phyloP scores from a whole-genome alignment of 2,888 invertebrate species.

The Ryuthela nishihirai region DNA sequence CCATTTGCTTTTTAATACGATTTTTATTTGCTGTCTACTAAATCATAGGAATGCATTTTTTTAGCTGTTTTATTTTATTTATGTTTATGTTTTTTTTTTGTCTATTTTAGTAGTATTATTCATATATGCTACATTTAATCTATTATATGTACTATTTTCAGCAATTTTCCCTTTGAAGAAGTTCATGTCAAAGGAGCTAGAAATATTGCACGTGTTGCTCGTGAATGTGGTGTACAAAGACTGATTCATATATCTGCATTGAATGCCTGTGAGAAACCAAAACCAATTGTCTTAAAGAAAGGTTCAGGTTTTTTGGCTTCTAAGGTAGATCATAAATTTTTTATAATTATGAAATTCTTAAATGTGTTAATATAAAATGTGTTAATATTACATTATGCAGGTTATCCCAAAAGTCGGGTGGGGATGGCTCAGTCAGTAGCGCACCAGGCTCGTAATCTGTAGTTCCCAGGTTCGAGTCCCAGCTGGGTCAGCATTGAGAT shows the following conservation, averaged over 20 bases:
- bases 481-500: no score
- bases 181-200: constrained; percentile 82
- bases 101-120: no score
- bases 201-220: constrained; percentile 69
- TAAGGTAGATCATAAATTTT: constrained; percentile 55
- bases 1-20: no score
- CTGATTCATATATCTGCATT: constrained; percentile 89
- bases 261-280: constrained; percentile 70
- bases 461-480: no score
- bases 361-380: not conserved
- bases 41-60: not conserved
- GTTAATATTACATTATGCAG: no score
- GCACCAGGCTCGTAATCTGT: no score
- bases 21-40: no score
- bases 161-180: constrained; percentile 77
- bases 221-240: constrained; percentile 78
- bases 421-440: no score
- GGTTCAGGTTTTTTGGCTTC: constrained; percentile 73
- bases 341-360: not conserved
- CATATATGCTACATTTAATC: not conserved
- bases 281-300: constrained; percentile 61
- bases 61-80: not conserved
- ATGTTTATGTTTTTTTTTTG: not conserved
- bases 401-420: no score
- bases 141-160: constrained; percentile 42